Evolutionary conservation across 2,888 invertebrate species (phyloP).

Genomic region (Sarcophaga carnaria): DNA sequence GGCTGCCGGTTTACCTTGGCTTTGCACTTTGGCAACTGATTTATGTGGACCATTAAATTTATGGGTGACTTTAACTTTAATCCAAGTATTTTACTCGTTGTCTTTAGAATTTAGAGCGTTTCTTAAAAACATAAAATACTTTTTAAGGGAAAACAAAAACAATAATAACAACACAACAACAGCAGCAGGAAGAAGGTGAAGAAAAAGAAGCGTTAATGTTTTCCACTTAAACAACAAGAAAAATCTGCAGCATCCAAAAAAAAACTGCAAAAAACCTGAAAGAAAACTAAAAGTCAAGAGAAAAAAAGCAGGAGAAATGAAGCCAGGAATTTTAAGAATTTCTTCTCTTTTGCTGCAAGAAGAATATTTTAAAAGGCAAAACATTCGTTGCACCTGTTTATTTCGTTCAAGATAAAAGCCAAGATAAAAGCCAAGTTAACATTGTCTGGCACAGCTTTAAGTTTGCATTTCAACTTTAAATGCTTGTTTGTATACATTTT

Average conservation of each 20-base stretch:
- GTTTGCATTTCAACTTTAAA: conserved; percentile 20
- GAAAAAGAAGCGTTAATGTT: conserved; percentile 50
- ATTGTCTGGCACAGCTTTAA: neutral
- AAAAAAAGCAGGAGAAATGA: conserved; percentile 40
- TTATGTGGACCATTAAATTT: conserved; percentile 74
- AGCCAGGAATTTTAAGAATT: conserved; percentile 49
- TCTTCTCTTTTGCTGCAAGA: neutral
- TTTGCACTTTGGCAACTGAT: conserved; percentile 71
- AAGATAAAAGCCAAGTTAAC: neutral
- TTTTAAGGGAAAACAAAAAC: neutral
- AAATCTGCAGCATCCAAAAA: conserved; percentile 34
- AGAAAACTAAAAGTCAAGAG: conserved; percentile 54
- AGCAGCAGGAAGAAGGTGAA: neutral
- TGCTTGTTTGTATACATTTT: neutral
- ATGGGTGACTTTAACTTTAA: conserved; percentile 73
- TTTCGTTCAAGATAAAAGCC: no score
- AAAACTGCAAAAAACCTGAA: neutral
- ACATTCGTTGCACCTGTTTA: conserved; percentile 30
- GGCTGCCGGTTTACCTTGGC: conserved; percentile 39
- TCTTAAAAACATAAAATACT: conserved; percentile 53
- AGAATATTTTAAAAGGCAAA: conserved; percentile 14
- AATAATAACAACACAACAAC: neutral
- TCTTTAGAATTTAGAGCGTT: conserved; percentile 67
- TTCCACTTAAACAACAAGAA: conserved; percentile 66
- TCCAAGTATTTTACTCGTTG: conserved; percentile 73